Base-by-base conservation (phyloP, 2,888 invertebrate species). In the Pandemis cinnamomeana region DNA sequence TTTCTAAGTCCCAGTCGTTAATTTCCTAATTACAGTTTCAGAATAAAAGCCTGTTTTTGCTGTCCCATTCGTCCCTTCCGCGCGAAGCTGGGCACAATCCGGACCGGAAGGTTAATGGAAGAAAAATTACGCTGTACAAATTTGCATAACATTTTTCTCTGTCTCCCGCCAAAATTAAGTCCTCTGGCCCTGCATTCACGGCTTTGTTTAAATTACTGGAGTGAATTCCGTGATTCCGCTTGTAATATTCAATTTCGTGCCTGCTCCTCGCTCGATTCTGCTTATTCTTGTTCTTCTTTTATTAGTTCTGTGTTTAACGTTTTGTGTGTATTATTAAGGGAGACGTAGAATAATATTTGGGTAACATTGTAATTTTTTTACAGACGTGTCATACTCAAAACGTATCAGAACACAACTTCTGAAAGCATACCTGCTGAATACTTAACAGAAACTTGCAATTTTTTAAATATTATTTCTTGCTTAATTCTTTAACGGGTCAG, bases 121-220 rank as follows among this genome's bases (percentile, higher is more conserved):
- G 89, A 91, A 92, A 92, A 92, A 94, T 92, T 91, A 92, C 90
- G 87, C 84, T 91, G 92, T 93, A 92, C 92, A 92, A 94, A 93
- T 94, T 94, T 94, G 88, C 93, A 93, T 93, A 91, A 89, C 90
- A 91, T 91, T 93, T 93, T 91, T 91, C 88, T 86, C 88, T 88
- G 87, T 88, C 88, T 90, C 82, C 82, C 80, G 82, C 88, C 87
- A 81, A 92, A 92, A 92, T 93, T 91, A 92, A 91, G 92, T 89
- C 87, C 83, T 87, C 84, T 82, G 85, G 83, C 86, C 84, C 86
- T 86, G 87, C 86, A 89, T 89, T 86, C 83, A 87, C 88, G 87
- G 87, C 88, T 89, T 91, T 91, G 89, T 92, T 92, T 90, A 91
- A 91, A 91, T 91, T 90, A 91, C 88, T 84, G 82, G 84, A 89